These are phyloP conservation scores for Aegotheles bennettii DNA, from an alignment of 2,113 vertebrate species.

Conservation along the genomic window DNA sequence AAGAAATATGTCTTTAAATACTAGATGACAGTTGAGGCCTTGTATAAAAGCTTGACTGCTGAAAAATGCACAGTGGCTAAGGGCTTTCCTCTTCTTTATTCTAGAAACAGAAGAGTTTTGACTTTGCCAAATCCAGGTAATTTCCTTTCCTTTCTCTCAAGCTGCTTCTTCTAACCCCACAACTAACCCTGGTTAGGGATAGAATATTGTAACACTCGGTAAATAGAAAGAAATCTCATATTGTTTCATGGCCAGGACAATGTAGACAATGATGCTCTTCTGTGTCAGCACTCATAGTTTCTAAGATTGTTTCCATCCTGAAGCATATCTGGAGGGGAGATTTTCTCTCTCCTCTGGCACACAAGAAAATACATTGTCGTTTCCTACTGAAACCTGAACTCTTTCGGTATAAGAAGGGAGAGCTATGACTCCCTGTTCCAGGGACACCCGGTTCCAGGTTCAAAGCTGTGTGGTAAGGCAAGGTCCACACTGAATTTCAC, in stretches of 20 bases:
- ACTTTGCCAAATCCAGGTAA: slow-evolving; percentile 58
- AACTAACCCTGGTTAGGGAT: neutral
- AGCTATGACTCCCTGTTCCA: neutral
- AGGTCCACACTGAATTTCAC: neutral
- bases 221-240: neutral
- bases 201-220: neutral
- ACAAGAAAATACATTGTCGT: neutral
- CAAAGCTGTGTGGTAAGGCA: neutral
- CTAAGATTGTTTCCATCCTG: neutral
- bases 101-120: slow-evolving; percentile 41
- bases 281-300: neutral
- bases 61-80: neutral
- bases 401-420: neutral
- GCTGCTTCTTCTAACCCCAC: neutral
- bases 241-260: neutral
- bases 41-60: neutral
- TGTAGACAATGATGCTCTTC: neutral
- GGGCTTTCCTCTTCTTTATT: slow-evolving; percentile 45
- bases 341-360: neutral
- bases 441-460: neutral
- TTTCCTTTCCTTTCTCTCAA: slow-evolving; percentile 7
- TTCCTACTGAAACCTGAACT: neutral
- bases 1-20: slow-evolving; percentile 20
- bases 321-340: neutral
- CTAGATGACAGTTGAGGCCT: neutral